Conservation (phyloP, 1,140 invertebrate species). For the Drosophila funebris region DNA sequence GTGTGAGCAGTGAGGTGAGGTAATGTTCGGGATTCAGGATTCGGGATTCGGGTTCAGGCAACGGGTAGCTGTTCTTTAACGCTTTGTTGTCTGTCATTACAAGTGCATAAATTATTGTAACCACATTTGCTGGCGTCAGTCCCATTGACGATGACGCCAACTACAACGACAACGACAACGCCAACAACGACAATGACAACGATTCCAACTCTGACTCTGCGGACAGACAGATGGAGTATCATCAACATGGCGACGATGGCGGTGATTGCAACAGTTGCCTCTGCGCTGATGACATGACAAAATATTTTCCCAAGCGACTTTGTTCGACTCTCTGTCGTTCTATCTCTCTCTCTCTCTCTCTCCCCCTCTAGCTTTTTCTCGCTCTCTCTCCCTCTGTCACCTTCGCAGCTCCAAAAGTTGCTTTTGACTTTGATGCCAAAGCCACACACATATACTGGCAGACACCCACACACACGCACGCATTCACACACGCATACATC, state of each 20-base stretch:
- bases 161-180: conserved; percentile 28
- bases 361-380: neutral
- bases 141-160: conserved; percentile 34
- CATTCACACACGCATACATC: neutral
- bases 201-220: neutral
- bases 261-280: conserved; percentile 65
- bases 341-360: neutral
- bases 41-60: conserved; percentile 25
- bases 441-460: conserved; percentile 3
- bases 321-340: conserved; percentile 34
- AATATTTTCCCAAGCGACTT: conserved; percentile 76
- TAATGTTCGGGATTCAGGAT: conserved; percentile 45
- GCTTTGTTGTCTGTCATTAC: conserved; percentile 81
- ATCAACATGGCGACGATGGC: conserved; percentile 22
- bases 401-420: conserved; percentile 49
- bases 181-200: conserved; percentile 17
- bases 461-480: neutral
- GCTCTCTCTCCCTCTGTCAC: neutral
- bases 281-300: conserved; percentile 77
- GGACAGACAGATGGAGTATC: conserved; percentile 11
- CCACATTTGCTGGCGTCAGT: conserved; percentile 74
- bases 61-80: conserved; percentile 62
- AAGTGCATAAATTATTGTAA: conserved; percentile 82
- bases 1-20: too few species aligned
- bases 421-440: conserved; percentile 76